Conservation (phyloP, 2,797 vertebrate species). For the Labeo calbasu region DNA sequence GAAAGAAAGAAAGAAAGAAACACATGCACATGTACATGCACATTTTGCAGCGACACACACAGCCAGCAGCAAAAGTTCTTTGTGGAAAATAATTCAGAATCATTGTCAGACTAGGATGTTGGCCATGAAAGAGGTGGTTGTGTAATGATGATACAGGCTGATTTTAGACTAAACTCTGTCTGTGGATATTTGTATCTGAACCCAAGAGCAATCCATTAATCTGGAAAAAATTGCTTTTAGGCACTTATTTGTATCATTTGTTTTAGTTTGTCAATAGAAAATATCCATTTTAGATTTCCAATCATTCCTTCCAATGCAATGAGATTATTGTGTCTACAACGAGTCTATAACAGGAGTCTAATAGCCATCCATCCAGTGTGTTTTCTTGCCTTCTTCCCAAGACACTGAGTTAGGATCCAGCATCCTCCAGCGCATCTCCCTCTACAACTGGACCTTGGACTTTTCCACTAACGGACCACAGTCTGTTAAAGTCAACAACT, state of each 20-base stretch:
- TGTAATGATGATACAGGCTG: not conserved
- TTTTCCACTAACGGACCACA: not conserved
- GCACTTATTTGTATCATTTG: not conserved
- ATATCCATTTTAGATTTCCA: too few relatives aligned
- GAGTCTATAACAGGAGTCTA: not conserved
- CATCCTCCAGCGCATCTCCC: not conserved
- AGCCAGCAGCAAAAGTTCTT: not conserved
- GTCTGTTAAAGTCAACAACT: not conserved
- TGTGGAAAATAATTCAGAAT: not conserved
- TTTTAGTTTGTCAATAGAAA: too few relatives aligned
- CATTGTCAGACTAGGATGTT: not conserved
- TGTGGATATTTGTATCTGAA: not conserved
- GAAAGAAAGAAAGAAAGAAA: not conserved
- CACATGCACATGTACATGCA: too few relatives aligned
- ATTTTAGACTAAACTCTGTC: not conserved
- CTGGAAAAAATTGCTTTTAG: not conserved
- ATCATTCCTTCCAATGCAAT: not conserved
- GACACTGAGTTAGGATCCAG: too few relatives aligned
- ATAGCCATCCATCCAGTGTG: not conserved
- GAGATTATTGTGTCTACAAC: not conserved
- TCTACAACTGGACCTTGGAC: not conserved
- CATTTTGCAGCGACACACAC: not conserved
- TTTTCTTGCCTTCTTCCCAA: not conserved
- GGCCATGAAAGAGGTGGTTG: not conserved
- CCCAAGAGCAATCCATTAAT: not conserved